Percentiles rank a stretch among this genome's conserved stretches.
Evolutionary conservation across 2,888 invertebrate species (phyloP).

Genomic region (Antitype chi): DNA sequence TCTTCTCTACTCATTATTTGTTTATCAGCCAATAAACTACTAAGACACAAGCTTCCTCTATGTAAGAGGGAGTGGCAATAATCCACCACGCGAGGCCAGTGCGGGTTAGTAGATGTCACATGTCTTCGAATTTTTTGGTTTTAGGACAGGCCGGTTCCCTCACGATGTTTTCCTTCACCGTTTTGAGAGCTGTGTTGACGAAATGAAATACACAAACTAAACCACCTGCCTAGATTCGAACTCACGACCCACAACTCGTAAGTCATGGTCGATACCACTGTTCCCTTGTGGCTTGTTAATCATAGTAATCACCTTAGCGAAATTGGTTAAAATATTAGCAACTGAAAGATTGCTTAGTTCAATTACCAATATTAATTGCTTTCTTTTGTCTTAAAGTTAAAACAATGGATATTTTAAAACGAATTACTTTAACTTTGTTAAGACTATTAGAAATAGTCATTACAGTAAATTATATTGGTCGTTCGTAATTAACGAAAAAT

Average conservation of each 20-base stretch:
- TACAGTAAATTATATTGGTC: not conserved
- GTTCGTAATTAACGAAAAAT: constrained; percentile 29
- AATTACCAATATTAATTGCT: constrained; percentile 1
- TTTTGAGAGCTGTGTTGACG: too few species aligned
- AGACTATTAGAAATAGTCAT: not conserved
- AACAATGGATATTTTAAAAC: constrained; percentile 24
- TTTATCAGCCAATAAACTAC: too few species aligned
- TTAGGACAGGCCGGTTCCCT: too few species aligned
- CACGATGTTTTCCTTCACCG: too few species aligned
- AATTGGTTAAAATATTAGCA: not conserved
- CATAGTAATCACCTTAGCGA: accelerated
- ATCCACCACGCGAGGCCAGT: too few species aligned
- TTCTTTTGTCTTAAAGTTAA: not conserved
- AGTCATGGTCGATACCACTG: not conserved
- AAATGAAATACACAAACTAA: too few species aligned
- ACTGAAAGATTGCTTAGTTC: not conserved
- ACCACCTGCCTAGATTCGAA: too few species aligned
- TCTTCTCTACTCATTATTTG: too few species aligned
- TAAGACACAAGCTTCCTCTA: too few species aligned
- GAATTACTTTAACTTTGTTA: not conserved
- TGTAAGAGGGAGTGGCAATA: too few species aligned
- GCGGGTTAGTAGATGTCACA: not conserved
- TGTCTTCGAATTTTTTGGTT: too few species aligned
- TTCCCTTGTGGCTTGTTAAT: not conserved
- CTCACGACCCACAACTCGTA: too few species aligned